Evolutionary conservation across 2,113 vertebrate genomes (phyloP).

Genomic region (Cygnus atratus): DNA sequence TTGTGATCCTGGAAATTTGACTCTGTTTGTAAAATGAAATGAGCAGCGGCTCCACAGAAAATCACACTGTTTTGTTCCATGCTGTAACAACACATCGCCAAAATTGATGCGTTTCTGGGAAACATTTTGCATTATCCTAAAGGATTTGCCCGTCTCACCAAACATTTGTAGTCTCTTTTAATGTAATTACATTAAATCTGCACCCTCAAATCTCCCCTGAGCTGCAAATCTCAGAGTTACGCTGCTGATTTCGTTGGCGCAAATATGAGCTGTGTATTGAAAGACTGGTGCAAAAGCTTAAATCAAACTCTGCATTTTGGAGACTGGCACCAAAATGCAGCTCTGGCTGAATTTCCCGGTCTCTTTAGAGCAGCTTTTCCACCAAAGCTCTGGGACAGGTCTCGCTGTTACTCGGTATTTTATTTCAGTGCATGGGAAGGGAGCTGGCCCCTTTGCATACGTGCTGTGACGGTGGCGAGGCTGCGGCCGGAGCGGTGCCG

Average conservation of each 20-base stretch:
- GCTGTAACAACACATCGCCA: no score
- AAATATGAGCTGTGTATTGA: accelerated
- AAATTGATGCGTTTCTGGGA: background rate
- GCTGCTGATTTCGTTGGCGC: background rate
- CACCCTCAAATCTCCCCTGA: background rate
- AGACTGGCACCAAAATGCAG: background rate
- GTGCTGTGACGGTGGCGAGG: background rate
- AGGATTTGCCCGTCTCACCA: background rate
- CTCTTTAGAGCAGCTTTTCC: background rate
- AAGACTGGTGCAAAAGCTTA: background rate
- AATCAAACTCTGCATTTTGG: background rate
- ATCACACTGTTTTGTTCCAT: background rate
- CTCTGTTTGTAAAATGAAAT: background rate
- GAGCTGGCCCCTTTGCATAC: background rate
- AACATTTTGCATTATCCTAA: background rate
- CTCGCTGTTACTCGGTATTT: accelerated
- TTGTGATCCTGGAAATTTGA: accelerated
- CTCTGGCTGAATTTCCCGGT: background rate
- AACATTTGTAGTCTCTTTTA: background rate
- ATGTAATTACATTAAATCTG: background rate
- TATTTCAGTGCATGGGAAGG: background rate
- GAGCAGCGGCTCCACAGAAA: accelerated
- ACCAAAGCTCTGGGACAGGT: background rate
- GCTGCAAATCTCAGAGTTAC: background rate
- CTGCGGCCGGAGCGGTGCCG: accelerated